phyloP scores from a whole-genome alignment of 2,888 invertebrate genomes.

The Stenolophus ochropezus region DNA sequence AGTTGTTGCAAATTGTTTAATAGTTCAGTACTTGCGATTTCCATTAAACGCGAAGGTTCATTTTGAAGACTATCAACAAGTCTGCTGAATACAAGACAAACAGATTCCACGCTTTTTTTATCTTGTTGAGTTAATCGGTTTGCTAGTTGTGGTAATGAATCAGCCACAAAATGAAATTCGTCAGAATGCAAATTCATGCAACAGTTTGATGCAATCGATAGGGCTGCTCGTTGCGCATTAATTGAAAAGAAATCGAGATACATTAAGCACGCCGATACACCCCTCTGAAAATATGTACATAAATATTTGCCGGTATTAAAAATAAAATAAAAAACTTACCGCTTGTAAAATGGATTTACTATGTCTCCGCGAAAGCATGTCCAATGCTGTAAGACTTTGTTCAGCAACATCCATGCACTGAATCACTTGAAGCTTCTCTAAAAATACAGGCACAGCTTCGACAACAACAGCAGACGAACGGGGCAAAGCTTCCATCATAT shows the following conservation, averaged over 20 bases:
- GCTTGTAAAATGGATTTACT: conserved; percentile 97
- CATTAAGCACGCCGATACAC: conserved; percentile 96
- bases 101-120: conserved; percentile 98
- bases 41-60: conserved; percentile 91
- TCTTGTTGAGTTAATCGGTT: conserved; percentile 89
- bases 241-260: conserved; percentile 99
- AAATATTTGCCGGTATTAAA: neutral
- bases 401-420: conserved; percentile 99
- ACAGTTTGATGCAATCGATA: conserved; percentile 98
- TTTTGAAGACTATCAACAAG: conserved; percentile 97
- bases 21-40: conserved; percentile 94
- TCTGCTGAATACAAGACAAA: conserved; percentile 96
- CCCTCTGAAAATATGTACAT: too few relatives aligned
- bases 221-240: conserved; percentile 96
- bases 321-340: conserved; percentile 74
- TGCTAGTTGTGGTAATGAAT: conserved; percentile 90
- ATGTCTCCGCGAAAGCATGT: conserved; percentile 96
- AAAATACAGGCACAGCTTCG: conserved; percentile 96
- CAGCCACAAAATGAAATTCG: conserved; percentile 94
- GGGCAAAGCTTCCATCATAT: conserved; percentile 99
- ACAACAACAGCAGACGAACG: conserved; percentile 97
- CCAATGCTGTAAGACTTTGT: conserved; percentile 96
- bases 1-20: conserved; percentile 95
- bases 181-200: conserved; percentile 95
- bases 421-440: conserved; percentile 97